Conservation (phyloP, 2,113 vertebrate species). For the Hippocampus guttulatus region DNA sequence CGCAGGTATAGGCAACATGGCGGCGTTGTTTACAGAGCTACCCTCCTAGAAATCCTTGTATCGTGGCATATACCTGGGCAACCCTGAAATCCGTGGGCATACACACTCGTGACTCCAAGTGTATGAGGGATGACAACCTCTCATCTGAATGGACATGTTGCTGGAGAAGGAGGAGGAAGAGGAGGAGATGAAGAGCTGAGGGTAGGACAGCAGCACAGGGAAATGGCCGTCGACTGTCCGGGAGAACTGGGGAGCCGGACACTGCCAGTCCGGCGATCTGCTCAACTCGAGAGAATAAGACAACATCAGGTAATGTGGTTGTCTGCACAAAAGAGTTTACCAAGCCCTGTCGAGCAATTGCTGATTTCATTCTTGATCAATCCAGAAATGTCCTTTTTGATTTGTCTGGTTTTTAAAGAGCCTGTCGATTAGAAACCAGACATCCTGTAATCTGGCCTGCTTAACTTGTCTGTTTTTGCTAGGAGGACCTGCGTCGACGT, state of each 20-base stretch:
- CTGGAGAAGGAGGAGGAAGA: constrained; percentile 78
- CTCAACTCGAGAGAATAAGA: constrained; percentile 91
- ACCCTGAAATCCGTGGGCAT: constrained; percentile 4
- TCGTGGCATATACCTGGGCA: not conserved
- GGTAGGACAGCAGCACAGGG: constrained; percentile 82
- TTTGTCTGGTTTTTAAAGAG: too few relatives aligned
- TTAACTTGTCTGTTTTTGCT: not conserved
- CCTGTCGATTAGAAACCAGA: too few relatives aligned
- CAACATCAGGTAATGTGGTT: constrained; percentile 79
- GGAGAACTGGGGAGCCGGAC: constrained; percentile 89
- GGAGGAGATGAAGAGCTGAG: constrained; percentile 73
- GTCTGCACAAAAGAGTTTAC: not conserved
- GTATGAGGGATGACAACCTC: constrained; percentile 82
- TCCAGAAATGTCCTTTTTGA: not conserved
- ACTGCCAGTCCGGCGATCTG: constrained; percentile 84
- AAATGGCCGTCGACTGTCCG: constrained; percentile 97
- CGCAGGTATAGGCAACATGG: constrained; percentile 54
- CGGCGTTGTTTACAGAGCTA: constrained; percentile 21
- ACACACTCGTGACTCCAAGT: constrained; percentile 10
- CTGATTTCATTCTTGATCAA: not conserved
- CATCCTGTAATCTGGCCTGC: not conserved
- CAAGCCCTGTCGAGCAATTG: not conserved
- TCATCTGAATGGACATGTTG: constrained; percentile 91
- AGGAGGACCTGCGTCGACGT: constrained; percentile 88
- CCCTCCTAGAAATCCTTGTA: constrained; percentile 41